Conservation (phyloP, 2,888 invertebrate species). For the Dolomedes plantarius region DNA sequence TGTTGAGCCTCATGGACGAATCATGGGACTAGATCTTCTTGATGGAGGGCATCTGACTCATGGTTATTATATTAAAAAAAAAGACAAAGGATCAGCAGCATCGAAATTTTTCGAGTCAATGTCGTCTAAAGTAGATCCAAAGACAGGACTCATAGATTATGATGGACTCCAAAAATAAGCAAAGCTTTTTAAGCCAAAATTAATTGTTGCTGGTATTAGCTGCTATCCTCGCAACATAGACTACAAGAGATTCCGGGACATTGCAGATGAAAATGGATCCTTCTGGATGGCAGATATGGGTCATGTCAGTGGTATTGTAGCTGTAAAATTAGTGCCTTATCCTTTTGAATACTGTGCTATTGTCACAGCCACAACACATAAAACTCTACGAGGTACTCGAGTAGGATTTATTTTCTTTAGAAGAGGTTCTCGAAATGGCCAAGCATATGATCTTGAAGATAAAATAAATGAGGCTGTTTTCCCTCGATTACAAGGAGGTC, state of each 20-base stretch:
- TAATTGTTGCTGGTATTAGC: constrained; percentile 82
- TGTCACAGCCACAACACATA: too few species aligned
- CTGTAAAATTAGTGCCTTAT: too few species aligned
- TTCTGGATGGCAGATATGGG: constrained; percentile 82
- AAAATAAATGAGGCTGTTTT: constrained; percentile 81
- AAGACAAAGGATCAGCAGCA: constrained; percentile 80
- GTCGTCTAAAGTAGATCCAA: constrained; percentile 80
- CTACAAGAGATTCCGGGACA: constrained; percentile 79
- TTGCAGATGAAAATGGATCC: constrained; percentile 79
- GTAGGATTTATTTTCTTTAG: constrained; percentile 80
- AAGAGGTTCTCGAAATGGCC: constrained; percentile 73
- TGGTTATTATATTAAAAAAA: constrained; percentile 80
- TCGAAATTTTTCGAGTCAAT: constrained; percentile 82
- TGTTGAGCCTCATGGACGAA: constrained; percentile 80
- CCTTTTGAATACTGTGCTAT: constrained; percentile 80
- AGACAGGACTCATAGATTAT: constrained; percentile 81
- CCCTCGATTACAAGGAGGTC: constrained; percentile 82
- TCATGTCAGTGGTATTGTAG: constrained; percentile 81
- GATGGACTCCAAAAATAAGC: constrained; percentile 79
- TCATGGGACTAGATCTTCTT: constrained; percentile 81
- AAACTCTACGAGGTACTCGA: constrained; percentile 81
- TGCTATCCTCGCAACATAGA: constrained; percentile 80
- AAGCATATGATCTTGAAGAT: constrained; percentile 79
- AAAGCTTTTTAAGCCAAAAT: constrained; percentile 79
- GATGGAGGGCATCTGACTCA: constrained; percentile 80